Evolutionary conservation across 2,888 invertebrate species (phyloP).

Genomic region (Petrolisthes cinctipes): DNA sequence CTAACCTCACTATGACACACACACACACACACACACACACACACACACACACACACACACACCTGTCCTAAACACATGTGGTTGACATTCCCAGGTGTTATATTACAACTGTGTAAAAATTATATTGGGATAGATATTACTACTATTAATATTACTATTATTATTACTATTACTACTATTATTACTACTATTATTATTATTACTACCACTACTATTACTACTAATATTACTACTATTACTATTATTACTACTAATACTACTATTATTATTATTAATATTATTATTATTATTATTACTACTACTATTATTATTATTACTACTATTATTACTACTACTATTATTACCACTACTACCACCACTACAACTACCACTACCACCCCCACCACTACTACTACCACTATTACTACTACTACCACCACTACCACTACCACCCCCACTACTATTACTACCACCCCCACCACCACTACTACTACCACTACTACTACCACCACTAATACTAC

Average conservation of each 20-base stretch:
- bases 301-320: no score
- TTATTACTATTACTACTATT: neutral
- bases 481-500: no score
- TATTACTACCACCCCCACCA: no score
- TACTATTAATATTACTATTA: neutral
- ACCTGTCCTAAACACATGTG: no score
- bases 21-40: slow-evolving; percentile 22
- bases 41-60: neutral
- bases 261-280: neutral
- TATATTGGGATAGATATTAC: neutral
- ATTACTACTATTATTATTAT: neutral
- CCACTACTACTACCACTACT: no score
- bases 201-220: neutral
- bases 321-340: no score
- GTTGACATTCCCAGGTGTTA: no score
- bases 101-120: neutral
- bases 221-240: neutral
- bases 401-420: no score
- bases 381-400: no score
- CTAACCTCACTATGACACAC: slow-evolving; percentile 4
- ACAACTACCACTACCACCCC: no score
- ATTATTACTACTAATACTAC: neutral
- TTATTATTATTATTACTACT: neutral
- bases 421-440: no score
- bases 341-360: no score